phyloP scores from a whole-genome alignment of 2,113 vertebrate genomes.

The Geothlypis trichas region DNA sequence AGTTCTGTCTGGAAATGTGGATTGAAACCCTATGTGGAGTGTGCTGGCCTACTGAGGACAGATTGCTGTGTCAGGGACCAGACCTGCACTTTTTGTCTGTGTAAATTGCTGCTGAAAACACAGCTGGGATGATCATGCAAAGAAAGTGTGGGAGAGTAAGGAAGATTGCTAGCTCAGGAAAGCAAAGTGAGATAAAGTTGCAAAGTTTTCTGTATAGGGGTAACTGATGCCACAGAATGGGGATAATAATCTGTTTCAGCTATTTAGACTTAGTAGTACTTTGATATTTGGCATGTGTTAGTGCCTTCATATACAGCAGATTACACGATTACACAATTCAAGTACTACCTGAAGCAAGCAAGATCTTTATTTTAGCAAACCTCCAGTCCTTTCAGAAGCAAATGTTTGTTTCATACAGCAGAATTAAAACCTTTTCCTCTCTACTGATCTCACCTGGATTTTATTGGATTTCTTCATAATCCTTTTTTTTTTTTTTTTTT shows the following conservation, averaged over 20 bases:
- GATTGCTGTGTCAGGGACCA: background rate
- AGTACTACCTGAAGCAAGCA: background rate
- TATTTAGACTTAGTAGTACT: background rate
- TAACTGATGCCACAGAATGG: background rate
- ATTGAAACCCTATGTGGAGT: background rate
- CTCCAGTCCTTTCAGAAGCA: background rate
- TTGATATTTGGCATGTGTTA: background rate
- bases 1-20: background rate
- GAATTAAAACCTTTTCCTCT: background rate
- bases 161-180: background rate
- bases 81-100: background rate
- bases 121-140: background rate
- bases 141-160: background rate
- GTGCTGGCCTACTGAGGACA: background rate
- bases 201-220: background rate
- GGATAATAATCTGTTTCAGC: background rate
- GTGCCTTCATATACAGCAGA: background rate
- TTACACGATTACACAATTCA: background rate
- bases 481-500: background rate
- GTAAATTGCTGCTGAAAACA: background rate
- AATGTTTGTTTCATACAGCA: background rate
- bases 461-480: background rate
- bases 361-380: background rate
- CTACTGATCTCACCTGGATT: background rate
- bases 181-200: background rate